phyloP scores from a whole-genome alignment of 2,113 vertebrate genomes.

The Chionodraco myersi region DNA sequence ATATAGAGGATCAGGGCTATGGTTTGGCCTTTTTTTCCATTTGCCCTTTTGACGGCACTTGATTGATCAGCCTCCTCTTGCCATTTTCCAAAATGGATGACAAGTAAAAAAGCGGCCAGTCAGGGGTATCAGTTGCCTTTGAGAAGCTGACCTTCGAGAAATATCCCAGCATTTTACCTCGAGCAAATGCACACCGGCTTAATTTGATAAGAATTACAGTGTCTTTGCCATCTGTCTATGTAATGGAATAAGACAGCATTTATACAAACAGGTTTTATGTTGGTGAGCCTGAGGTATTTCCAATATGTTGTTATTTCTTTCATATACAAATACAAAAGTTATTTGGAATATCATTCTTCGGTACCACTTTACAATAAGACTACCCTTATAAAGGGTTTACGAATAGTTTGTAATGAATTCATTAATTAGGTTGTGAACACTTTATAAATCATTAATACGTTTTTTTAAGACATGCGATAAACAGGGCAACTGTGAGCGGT shows the following conservation, averaged over 20 bases:
- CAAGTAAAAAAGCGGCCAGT: conserved; percentile 71
- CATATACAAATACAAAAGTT: background rate
- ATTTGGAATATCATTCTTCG: too few relatives aligned
- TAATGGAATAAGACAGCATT: background rate
- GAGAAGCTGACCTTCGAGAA: conserved; percentile 77
- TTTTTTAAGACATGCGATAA: too few relatives aligned
- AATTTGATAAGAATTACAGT: conserved; percentile 16
- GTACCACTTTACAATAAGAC: too few relatives aligned
- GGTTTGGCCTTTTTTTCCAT: conserved; percentile 49
- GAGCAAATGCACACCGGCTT: conserved; percentile 28
- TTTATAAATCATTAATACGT: too few relatives aligned
- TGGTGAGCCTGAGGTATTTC: background rate
- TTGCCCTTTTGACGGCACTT: conserved; percentile 75
- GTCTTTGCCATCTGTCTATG: conserved; percentile 33
- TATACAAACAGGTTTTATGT: background rate
- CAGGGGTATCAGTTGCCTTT: conserved; percentile 71
- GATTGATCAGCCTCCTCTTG: conserved; percentile 77
- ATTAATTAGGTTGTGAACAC: too few relatives aligned
- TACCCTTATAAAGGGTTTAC: too few relatives aligned
- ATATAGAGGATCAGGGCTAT: conserved; percentile 57
- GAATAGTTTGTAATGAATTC: too few relatives aligned
- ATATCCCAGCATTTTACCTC: conserved; percentile 33
- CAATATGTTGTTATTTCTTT: background rate
- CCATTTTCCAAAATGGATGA: conserved; percentile 79
- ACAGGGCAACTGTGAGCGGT: too few relatives aligned